Evolutionary conservation across 2,888 invertebrate species (phyloP).

Genomic region (Lacanobia oleracea): DNA sequence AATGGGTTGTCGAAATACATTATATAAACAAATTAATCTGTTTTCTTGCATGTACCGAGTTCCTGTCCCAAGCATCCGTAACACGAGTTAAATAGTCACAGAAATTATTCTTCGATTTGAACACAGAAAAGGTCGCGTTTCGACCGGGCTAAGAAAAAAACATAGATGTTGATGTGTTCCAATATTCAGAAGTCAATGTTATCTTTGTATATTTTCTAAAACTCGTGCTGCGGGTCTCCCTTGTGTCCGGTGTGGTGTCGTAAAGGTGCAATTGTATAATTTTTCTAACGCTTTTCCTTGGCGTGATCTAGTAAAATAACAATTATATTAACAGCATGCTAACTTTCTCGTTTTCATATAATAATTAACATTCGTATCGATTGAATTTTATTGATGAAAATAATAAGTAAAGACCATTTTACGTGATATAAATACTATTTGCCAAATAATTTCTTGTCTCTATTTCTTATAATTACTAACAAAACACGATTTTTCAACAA

Average conservation of each 20-base stretch:
- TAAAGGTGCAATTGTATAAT: conserved; percentile 50
- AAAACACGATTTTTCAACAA: background rate
- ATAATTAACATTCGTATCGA: conserved; percentile 41
- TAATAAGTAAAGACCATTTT: conserved; percentile 3
- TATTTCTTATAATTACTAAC: conserved; percentile 9
- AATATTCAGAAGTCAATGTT: no score
- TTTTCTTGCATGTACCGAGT: conserved; percentile 88
- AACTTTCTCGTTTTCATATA: conserved; percentile 33
- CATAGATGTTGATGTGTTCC: background rate
- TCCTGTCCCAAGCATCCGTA: conserved; percentile 78
- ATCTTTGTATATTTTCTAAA: conserved; percentile 7
- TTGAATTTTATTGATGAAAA: conserved; percentile 6
- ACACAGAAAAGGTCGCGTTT: background rate
- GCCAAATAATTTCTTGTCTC: background rate
- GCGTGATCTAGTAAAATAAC: conserved; percentile 57
- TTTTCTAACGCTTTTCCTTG: conserved; percentile 61
- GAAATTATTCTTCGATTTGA: background rate
- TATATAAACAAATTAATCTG: conserved; percentile 84
- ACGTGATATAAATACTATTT: background rate
- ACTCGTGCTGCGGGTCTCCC: conserved; percentile 68
- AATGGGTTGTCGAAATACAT: conserved; percentile 88
- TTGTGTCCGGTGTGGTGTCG: conserved; percentile 53
- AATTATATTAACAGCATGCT: conserved; percentile 68
- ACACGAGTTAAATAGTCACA: conserved; percentile 72
- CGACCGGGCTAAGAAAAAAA: no score